A percentile compares a stretch with the other conserved stretches of the same genome.
These are phyloP conservation scores for Mus minutoides DNA, from an alignment of 2,797 vertebrate species.

Conservation along the genomic window DNA sequence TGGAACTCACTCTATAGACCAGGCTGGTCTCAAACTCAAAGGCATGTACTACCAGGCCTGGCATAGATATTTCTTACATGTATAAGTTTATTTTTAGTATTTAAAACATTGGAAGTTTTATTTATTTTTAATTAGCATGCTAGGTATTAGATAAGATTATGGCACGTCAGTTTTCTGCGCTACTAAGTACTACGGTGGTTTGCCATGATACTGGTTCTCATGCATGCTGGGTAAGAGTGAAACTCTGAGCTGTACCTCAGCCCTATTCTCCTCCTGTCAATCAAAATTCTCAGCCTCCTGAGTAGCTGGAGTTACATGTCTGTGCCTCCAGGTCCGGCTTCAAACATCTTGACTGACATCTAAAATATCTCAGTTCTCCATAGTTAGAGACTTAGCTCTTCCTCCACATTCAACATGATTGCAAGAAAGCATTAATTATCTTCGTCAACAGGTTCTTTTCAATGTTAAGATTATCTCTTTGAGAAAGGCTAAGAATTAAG, in stretches of 20 bases:
- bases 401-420: not conserved
- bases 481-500: not conserved
- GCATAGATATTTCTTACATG: not conserved
- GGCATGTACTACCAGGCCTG: not conserved
- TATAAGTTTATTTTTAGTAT: not conserved
- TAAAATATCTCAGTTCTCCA: not conserved
- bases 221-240: not conserved
- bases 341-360: not conserved
- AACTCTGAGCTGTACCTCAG: not conserved
- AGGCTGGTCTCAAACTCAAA: not conserved
- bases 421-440: not conserved
- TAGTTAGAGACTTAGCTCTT: not conserved
- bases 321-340: not conserved
- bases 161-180: not conserved
- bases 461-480: slow-evolving; percentile 33
- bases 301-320: not conserved
- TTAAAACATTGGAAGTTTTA: not conserved
- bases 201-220: not conserved
- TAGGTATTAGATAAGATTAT: not conserved
- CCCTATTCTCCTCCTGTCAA: not conserved
- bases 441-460: slow-evolving; percentile 32
- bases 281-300: not conserved
- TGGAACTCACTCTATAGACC: not conserved
- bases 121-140: not conserved
- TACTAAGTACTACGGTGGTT: not conserved